phyloP scores from a whole-genome alignment of 2,797 vertebrate species.

The Aulostomus chinensis region DNA sequence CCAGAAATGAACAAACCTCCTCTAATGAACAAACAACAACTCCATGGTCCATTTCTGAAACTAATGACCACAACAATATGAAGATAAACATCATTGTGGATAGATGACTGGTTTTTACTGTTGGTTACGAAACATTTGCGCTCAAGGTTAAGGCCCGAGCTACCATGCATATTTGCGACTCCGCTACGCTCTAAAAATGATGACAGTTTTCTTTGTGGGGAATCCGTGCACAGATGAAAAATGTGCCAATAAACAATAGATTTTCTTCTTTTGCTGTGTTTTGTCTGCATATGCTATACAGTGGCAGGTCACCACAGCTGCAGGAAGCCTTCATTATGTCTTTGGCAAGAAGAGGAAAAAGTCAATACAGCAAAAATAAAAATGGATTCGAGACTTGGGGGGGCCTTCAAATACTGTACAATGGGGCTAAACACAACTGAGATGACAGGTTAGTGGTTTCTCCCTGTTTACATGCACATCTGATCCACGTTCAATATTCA shows the following conservation, averaged over 20 bases:
- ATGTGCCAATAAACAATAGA: conserved; percentile 54
- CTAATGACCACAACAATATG: conserved; percentile 54
- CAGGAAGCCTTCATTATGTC: conserved; percentile 79
- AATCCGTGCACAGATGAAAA: conserved; percentile 29
- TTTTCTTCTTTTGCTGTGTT: conserved; percentile 55
- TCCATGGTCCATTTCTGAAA: conserved; percentile 66
- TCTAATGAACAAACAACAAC: conserved; percentile 70
- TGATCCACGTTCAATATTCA: conserved; percentile 27
- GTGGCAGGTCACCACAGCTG: conserved; percentile 71
- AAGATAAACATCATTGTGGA: conserved; percentile 47
- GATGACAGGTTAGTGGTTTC: conserved; percentile 64
- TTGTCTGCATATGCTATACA: conserved; percentile 68
- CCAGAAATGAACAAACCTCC: conserved; percentile 68
- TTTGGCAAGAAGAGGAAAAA: conserved; percentile 72
- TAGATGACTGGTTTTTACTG: conserved; percentile 42
- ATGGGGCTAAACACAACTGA: conserved; percentile 61
- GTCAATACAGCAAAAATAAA: conserved; percentile 81
- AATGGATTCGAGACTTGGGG: conserved; percentile 77
- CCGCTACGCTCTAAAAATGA: conserved; percentile 39
- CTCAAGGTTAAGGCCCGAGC: conserved; percentile 54
- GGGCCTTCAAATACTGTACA: conserved; percentile 73
- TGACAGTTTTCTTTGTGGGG: conserved; percentile 51
- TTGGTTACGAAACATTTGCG: conserved; percentile 36
- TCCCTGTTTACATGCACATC: conserved; percentile 49
- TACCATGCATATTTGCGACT: conserved; percentile 26